phyloP scores from a whole-genome alignment of 2,797 vertebrate species.

The Alca torda region DNA sequence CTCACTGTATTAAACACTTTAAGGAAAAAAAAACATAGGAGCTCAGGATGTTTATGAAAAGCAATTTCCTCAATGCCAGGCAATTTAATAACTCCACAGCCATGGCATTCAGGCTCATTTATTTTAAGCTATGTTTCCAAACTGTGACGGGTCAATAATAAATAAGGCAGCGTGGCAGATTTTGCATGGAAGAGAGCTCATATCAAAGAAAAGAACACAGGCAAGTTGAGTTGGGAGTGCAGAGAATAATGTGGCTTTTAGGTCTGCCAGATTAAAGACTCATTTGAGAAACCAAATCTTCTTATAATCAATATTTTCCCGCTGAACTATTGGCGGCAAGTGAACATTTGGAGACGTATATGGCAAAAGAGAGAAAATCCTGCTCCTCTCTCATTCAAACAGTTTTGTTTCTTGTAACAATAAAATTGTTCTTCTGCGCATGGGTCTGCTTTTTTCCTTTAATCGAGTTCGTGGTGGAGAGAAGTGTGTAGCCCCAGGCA shows the following conservation, averaged over 20 bases:
- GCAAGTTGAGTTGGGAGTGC: neutral
- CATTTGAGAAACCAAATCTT: neutral
- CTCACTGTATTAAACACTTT: slow-evolving; percentile 36
- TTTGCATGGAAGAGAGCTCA: neutral
- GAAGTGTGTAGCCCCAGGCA: slow-evolving; percentile 5
- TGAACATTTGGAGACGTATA: neutral
- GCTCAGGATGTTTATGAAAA: slow-evolving; percentile 64
- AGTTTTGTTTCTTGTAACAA: neutral
- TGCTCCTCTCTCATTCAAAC: neutral
- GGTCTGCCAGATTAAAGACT: neutral
- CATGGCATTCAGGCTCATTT: slow-evolving; percentile 56
- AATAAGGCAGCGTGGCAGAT: slow-evolving; percentile 20
- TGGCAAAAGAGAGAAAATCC: neutral
- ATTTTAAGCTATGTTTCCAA: slow-evolving; percentile 62
- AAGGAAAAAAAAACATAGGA: neutral
- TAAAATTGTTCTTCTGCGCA: neutral
- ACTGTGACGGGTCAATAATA: slow-evolving; percentile 62
- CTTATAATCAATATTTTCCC: neutral
- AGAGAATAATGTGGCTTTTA: neutral
- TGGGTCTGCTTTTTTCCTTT: neutral
- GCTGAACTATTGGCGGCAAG: neutral
- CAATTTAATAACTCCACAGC: slow-evolving; percentile 60
- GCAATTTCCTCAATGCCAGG: slow-evolving; percentile 72
- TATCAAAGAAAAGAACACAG: neutral
- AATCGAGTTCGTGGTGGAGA: neutral